Base-by-base conservation (phyloP, 2,797 vertebrate species). In the Pseudochromis fuscus region DNA sequence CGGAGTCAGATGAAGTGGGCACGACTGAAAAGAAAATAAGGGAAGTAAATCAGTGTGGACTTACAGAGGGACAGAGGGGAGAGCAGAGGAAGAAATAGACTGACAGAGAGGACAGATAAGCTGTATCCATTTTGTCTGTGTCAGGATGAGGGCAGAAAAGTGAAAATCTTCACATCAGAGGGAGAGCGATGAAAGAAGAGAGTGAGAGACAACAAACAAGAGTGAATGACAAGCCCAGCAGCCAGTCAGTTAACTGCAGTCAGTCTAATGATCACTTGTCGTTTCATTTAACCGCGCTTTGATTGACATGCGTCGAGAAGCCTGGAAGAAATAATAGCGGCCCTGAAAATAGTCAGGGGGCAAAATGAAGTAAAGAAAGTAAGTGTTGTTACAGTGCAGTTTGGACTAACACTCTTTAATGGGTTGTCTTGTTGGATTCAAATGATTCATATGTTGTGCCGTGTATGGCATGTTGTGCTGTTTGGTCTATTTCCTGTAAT, bases 191-290 rank as follows among this genome's bases (percentile, higher is more conserved):
- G 46, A 75, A 49, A 73, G 42, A n/a, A 52, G 18, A 53, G 45
- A 45, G 28, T 12, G 71, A 61, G 69, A 40, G 50, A n/a, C 52
- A 61, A 28, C 51, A 23, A 61, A 38, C 48, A 15, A 28, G 44
- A n/a, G 50, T 67, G 78, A 81, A 51, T 58, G 79, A 81, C 77
- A 72, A 56, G 59, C 35, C 6, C 65, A 57, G 57, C 72, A 69
- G 42, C 59, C 52, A 55, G 64, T 48, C 56, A 9, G 42, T 44
- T 83, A 83, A 62, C 79, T 40, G 66, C 68, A 75, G 56, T 65
- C 74, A 71, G 25, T 61, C 44, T 45, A 56, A 69, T 77, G 51
- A 87, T 69, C 68, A 68, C 68, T 48, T 24, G 4, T 64, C 9
- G 23, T 33, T 69, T 64, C 30, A 38, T 49, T 78, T 71, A 60